phyloP scores from a whole-genome alignment of 30 jellyfish, hydroid and myxozoan genomes.

The Aurelia aurita complex sp. Pacific region DNA sequence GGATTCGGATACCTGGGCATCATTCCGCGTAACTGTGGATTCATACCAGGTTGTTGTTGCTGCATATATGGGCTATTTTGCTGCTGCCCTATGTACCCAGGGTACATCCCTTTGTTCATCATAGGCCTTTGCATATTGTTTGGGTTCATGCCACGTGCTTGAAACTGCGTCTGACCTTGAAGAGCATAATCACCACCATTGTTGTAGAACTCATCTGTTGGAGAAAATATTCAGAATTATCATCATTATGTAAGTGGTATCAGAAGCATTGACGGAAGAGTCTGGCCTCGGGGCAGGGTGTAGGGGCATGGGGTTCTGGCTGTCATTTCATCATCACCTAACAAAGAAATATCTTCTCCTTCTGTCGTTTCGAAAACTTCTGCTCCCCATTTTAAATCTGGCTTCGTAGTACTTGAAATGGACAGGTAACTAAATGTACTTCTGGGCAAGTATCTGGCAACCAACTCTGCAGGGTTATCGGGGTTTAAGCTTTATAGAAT shows the following conservation, averaged over 20 bases:
- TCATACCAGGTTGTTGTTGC: conserved; percentile 70
- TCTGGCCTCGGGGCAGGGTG: too few relatives aligned
- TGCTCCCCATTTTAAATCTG: too few relatives aligned
- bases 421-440: too few relatives aligned
- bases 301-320: too few relatives aligned
- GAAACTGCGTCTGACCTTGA: conserved; percentile 98
- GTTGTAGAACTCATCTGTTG: conserved; percentile 69
- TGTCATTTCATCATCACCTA: too few relatives aligned
- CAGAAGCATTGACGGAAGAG: not conserved
- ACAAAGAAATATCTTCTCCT: too few relatives aligned
- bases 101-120: conserved; percentile 84
- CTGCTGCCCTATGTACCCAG: conserved; percentile 83
- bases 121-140: conserved; percentile 69
- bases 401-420: too few relatives aligned
- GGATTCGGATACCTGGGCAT: conserved; percentile 74
- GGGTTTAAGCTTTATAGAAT: too few relatives aligned
- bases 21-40: conserved; percentile 78
- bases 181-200: conserved; percentile 88
- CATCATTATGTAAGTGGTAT: not conserved
- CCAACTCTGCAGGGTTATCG: too few relatives aligned
- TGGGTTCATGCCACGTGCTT: conserved; percentile 90
- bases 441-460: too few relatives aligned
- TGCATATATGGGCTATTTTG: conserved; percentile 76
- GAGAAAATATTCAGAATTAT: not conserved
- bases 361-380: too few relatives aligned